Evolutionary conservation across 2,113 vertebrate species (phyloP), one percentile per base, ranked within the genome.

Genomic region (Oxygymnocypris stewartii): DNA sequence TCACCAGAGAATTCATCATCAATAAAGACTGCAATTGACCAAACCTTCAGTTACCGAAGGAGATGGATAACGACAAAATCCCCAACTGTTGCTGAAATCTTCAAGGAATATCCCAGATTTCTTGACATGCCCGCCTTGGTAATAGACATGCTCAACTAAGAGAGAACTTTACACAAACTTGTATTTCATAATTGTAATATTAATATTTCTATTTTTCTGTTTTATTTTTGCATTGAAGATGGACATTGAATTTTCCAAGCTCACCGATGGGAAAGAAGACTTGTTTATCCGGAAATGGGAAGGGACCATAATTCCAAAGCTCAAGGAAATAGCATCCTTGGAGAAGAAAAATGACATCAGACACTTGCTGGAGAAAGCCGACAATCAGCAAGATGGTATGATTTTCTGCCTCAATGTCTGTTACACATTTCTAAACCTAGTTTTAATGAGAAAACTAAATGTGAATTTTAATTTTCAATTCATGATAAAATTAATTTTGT

Each of bases 91-190:
- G 40, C 4, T 25, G 9, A 75, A 47, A 75, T 75, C 73, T 75
- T 75, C 73, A 75, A 75, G 73, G 40, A 76, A 76, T 14, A 76
- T 76, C 73, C 12, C 28, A 31, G 28, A 31, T 31, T 31, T 31
- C 28, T 31, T 31, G 28, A 31, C 28, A 31, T 31, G 28, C 28
- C 28, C 28, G 28, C 28, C 28, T 31, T 31, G 28, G 28, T 31
- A 31, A 31, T 31, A 31, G 28, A 31, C 28, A 31, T 31, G 28
- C 28, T 31, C 28, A 31, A 31, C 28, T 31, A 31, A 31, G 28
- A 31, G 28, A 31, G 28, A 31, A 31, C 28, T 31, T 31, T 31
- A 31, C 28, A 31, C 28, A 31, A 31, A 31, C 28, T 31, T 31
- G 28, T 31, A 31, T 31, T 31, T 31, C 28, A 31, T 31, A 31